A percentile compares a stretch with the other conserved stretches of the same genome.
phyloP scores from a whole-genome alignment of 2,888 invertebrate genomes.

The Cataglyphis rosenhaueri region DNA sequence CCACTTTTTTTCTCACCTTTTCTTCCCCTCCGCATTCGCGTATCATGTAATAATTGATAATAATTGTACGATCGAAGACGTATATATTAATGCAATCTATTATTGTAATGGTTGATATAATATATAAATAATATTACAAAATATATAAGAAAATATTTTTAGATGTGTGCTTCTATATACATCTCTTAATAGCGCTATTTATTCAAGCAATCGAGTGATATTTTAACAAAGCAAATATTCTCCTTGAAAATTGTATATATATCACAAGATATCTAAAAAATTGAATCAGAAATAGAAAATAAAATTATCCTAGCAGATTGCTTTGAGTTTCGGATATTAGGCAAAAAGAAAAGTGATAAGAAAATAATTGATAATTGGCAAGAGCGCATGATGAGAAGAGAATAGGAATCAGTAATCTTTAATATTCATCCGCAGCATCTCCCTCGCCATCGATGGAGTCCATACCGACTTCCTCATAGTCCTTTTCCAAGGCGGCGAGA shows the following conservation, averaged over 20 bases:
- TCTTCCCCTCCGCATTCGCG: slow-evolving; percentile 24
- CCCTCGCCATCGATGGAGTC: slow-evolving; percentile 87
- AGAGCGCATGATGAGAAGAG: neutral
- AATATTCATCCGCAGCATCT: slow-evolving; percentile 80
- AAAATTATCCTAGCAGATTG: neutral
- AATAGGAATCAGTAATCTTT: slow-evolving; percentile 7
- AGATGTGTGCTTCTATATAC: slow-evolving; percentile 59
- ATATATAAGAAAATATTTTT: slow-evolving; percentile 75
- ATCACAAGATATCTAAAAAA: neutral
- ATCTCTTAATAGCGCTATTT: slow-evolving; percentile 18
- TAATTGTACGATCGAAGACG: slow-evolving; percentile 63
- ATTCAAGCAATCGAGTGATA: slow-evolving; percentile 1
- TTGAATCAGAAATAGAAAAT: neutral
- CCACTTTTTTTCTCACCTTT: slow-evolving; percentile 18
- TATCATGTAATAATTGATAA: slow-evolving; percentile 55
- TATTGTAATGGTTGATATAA: slow-evolving; percentile 78
- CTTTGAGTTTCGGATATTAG: neutral
- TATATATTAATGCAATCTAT: slow-evolving; percentile 72
- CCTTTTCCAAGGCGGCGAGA: slow-evolving; percentile 89
- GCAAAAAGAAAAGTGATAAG: neutral
- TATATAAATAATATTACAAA: slow-evolving; percentile 77
- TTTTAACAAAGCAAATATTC: neutral
- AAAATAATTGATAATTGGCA: slow-evolving; percentile 10
- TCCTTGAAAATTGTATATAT: neutral
- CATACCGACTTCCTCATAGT: slow-evolving; percentile 91